Conservation (phyloP, 2,797 vertebrate genomes). For the Phyllotis vaccarum region DNA sequence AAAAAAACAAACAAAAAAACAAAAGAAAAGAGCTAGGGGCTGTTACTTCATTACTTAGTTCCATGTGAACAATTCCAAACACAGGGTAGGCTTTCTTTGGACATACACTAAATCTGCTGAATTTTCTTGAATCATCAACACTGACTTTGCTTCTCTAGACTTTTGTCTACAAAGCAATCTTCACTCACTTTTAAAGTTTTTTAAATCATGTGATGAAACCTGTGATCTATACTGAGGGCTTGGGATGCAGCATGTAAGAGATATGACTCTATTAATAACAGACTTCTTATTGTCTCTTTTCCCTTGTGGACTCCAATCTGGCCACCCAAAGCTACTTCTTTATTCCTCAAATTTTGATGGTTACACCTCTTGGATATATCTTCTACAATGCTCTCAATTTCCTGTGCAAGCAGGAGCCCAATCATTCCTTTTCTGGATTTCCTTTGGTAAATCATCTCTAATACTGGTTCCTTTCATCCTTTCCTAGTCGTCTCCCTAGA, state of each 20-base stretch:
- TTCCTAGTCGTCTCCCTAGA: neutral
- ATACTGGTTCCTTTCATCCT: neutral
- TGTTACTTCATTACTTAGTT: neutral
- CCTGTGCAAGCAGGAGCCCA: slow-evolving; percentile 21
- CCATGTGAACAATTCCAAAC: neutral
- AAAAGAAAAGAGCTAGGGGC: neutral
- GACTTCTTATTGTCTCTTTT: neutral
- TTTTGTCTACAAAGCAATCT: slow-evolving; percentile 13
- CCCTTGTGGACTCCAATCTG: neutral
- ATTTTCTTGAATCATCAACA: slow-evolving; percentile 15
- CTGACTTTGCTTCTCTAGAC: slow-evolving; percentile 3
- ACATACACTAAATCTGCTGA: neutral
- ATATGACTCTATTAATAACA: neutral
- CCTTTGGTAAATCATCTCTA: neutral
- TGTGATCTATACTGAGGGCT: slow-evolving; percentile 11
- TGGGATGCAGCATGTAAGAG: neutral
- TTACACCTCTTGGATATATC: slow-evolving; percentile 23
- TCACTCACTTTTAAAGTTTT: slow-evolving; percentile 23
- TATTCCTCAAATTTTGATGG: neutral
- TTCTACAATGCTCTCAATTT: slow-evolving; percentile 42
- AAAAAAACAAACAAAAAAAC: neutral
- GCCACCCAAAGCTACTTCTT: slow-evolving; percentile 23
- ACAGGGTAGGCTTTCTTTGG: neutral
- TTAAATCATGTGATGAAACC: neutral
- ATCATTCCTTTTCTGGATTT: neutral